A percentile compares a stretch with the other conserved stretches of the same genome.
phyloP scores from a whole-genome alignment of 2,113 vertebrate species.

The Malurus alboscapulatus region DNA sequence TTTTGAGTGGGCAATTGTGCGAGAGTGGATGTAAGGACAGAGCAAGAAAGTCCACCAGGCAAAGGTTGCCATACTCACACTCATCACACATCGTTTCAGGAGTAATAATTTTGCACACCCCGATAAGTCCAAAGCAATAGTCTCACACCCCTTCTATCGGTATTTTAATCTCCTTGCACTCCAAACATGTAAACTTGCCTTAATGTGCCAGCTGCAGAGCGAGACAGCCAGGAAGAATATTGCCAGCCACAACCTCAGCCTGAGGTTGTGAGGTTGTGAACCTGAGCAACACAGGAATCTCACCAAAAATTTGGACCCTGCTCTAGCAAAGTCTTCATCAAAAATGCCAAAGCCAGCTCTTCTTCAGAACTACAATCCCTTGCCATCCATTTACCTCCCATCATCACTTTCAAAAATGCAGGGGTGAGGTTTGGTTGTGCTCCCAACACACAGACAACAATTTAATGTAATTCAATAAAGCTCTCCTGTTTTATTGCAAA shows the following conservation, averaged over 20 bases:
- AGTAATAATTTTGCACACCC: neutral
- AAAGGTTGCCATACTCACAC: neutral
- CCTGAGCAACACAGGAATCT: neutral
- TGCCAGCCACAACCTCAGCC: neutral
- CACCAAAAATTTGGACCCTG: rapidly evolving
- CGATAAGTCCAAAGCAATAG: neutral
- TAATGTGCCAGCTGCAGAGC: neutral
- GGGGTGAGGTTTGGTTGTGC: neutral
- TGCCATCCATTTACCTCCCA: neutral
- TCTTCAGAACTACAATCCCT: neutral
- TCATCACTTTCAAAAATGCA: neutral
- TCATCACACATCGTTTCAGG: neutral
- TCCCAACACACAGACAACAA: neutral
- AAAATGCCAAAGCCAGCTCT: neutral
- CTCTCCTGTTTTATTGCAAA: neutral
- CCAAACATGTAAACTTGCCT: neutral
- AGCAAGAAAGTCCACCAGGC: neutral
- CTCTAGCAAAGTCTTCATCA: neutral
- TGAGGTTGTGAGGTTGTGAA: neutral
- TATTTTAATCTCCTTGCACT: neutral
- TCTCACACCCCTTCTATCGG: neutral
- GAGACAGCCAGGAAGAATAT: neutral
- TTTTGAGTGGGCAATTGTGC: neutral
- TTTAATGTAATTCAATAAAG: neutral
- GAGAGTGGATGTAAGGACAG: neutral